phyloP scores from a whole-genome alignment of 2,888 invertebrate genomes.

The Drosophila formosana region DNA sequence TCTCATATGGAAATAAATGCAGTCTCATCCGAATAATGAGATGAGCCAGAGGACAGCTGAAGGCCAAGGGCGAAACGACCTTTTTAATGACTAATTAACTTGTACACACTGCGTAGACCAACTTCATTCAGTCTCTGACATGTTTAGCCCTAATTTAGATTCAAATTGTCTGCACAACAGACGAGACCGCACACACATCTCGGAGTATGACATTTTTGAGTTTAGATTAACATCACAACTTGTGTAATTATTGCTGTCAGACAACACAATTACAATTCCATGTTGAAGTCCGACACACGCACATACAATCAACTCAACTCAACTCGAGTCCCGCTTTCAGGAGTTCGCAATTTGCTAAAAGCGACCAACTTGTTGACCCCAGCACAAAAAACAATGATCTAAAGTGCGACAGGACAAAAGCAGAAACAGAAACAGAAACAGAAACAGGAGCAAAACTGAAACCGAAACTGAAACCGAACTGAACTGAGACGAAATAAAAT shows the following conservation, averaged over 20 bases:
- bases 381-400: conserved; percentile 2
- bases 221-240: conserved; percentile 59
- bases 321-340: conserved; percentile 15
- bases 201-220: conserved; percentile 47
- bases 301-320: conserved; percentile 43
- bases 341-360: conserved; percentile 26
- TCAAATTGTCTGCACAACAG: conserved; percentile 51
- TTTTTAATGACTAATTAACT: conserved; percentile 67
- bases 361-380: conserved; percentile 21
- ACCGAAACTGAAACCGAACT: conserved; percentile 11
- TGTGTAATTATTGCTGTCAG: conserved; percentile 61
- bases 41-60: conserved; percentile 6
- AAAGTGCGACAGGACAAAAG: conserved; percentile 29
- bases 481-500: conserved; percentile 48
- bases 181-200: conserved; percentile 1
- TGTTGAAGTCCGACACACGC: conserved; percentile 29
- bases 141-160: conserved; percentile 50
- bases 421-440: conserved; percentile 19
- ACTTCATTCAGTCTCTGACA: conserved; percentile 30
- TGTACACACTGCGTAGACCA: conserved; percentile 12
- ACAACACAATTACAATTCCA: neutral
- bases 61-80: conserved; percentile 13
- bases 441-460: conserved; percentile 6
- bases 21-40: conserved; percentile 54
- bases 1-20: conserved; percentile 39